These are phyloP conservation scores for Mormyrops attenuatus DNA, from an alignment of 2,797 vertebrate species.

Conservation along the genomic window DNA sequence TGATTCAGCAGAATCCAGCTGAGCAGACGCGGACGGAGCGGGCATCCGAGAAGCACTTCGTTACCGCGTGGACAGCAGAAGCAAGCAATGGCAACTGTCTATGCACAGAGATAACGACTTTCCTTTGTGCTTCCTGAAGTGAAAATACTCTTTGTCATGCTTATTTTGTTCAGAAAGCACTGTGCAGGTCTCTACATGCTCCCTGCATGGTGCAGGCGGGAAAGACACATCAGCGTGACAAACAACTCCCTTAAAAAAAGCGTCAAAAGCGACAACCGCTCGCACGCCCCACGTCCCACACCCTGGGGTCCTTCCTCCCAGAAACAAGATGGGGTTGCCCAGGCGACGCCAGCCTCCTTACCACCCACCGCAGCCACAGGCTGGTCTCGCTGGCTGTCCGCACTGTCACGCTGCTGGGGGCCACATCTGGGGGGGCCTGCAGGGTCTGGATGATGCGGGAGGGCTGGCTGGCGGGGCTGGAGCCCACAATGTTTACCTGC, in stretches of 20 bases:
- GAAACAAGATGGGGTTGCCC: not conserved
- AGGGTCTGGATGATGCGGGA: slow-evolving; percentile 87
- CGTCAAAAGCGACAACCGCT: not conserved
- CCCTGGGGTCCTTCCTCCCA: not conserved
- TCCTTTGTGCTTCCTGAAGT: not conserved
- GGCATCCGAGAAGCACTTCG: not conserved
- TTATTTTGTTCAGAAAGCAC: slow-evolving; percentile 4
- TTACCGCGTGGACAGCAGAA: not conserved
- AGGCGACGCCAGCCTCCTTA: slow-evolving; percentile 38
- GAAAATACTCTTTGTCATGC: not conserved
- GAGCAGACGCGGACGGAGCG: slow-evolving; percentile 13
- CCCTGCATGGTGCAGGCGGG: not conserved
- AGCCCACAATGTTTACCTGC: slow-evolving; percentile 84
- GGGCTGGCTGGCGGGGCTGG: slow-evolving; percentile 73
- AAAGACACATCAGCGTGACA: not conserved
- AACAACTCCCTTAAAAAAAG: not conserved
- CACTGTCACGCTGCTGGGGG: slow-evolving; percentile 74
- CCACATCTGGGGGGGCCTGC: slow-evolving; percentile 79
- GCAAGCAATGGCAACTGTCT: not conserved
- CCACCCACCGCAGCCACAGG: slow-evolving; percentile 84
- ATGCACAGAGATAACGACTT: not conserved
- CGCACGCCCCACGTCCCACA: not conserved
- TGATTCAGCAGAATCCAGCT: slow-evolving; percentile 30
- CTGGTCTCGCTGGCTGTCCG: slow-evolving; percentile 83
- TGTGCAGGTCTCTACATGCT: not conserved